These are phyloP conservation scores for Indicator indicator DNA, from an alignment of 2,113 vertebrate genomes.

Conservation along the genomic window DNA sequence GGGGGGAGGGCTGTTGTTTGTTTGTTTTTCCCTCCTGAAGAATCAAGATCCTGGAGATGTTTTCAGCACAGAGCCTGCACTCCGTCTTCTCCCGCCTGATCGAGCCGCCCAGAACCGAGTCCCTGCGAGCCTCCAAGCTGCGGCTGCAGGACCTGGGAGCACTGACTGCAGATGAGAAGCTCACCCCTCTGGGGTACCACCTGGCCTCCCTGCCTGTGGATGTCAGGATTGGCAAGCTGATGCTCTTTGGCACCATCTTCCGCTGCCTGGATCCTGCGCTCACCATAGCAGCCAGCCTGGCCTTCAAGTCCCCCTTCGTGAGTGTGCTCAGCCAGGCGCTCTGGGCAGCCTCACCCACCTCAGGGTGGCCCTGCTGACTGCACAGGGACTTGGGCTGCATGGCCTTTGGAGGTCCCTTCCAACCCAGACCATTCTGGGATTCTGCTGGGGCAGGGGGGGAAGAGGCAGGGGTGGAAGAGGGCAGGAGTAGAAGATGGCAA, in stretches of 20 bases:
- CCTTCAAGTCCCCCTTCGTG: constrained; percentile 97
- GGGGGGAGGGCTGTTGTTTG: too few species aligned
- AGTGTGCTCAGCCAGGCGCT: constrained; percentile 51
- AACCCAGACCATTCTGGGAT: too few species aligned
- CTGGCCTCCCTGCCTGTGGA: constrained; percentile 95
- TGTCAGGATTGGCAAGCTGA: constrained; percentile 95
- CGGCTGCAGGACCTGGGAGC: constrained; percentile 92
- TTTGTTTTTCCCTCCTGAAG: constrained; percentile 53
- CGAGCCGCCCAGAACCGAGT: constrained; percentile 84
- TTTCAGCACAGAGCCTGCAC: constrained; percentile 82
- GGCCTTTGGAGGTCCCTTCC: too few species aligned
- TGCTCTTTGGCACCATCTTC: constrained; percentile 97
- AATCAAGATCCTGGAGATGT: constrained; percentile 96
- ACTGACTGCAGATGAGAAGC: constrained; percentile 85
- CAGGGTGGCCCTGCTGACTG: too few species aligned
- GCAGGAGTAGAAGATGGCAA: too few species aligned
- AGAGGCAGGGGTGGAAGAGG: too few species aligned
- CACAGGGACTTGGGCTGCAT: too few species aligned
- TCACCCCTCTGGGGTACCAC: constrained; percentile 96
- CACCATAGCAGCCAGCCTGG: constrained; percentile 95
- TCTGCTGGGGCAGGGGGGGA: too few species aligned
- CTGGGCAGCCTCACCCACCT: too few species aligned
- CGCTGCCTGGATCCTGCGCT: constrained; percentile 95
- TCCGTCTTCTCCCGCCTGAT: constrained; percentile 90
- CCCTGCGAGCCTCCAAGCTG: constrained; percentile 86